Base-by-base conservation (phyloP, 1,140 invertebrate genomes). In the Drosophila lacertosa region DNA sequence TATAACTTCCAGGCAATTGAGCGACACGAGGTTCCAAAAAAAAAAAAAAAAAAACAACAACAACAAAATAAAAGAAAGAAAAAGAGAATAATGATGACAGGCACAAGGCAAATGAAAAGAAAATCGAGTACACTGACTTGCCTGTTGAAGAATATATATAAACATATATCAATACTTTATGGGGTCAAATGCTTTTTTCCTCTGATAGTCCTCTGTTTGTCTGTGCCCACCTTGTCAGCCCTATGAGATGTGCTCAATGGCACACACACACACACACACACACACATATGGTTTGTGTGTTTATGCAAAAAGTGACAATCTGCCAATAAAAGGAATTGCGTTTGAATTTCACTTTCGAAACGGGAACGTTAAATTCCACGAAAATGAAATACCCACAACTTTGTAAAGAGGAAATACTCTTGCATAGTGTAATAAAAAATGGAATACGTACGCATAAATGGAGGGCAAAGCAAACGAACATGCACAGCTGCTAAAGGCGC, bases 1-100 rank as follows among this genome's bases (percentile, higher is more conserved):
- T 86, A 81, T 77, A 86, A 77, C 77, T 86, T 77, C 69, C 65
- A 58, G 64, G 69, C 74, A 63, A 77, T 75, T 82, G 54, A 64
- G 40, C 50, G 13, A 15, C 20, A 35, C 60, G 29, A 26, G 24
- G 48, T 35, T 13, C 32, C 16, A 42, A 20, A 37, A 39, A 53
- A n/a, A 33, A 26, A 26, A 26, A 5, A 1, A 7, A 5, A 26
- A 7, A 0, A 26, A 26, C n/a, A n/a, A n/a, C n/a, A n/a, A 26
- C 9, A 26, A 26, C 4, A 4, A 24, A 24, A 26, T 26, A 26
- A 26, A 26, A 6, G 7, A 29, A 29, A 0, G 7, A 5, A 6
- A 29, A 29, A 29, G 5, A 50, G 29, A 50, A 50, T 35, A 50
- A 33, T 33, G 47, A 5, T 50, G 29, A 20, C 29, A 59, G 22